These are phyloP conservation scores for Pantherophis alleghaniensis DNA, from an alignment of 2,797 vertebrate genomes.

Conservation along the genomic window DNA sequence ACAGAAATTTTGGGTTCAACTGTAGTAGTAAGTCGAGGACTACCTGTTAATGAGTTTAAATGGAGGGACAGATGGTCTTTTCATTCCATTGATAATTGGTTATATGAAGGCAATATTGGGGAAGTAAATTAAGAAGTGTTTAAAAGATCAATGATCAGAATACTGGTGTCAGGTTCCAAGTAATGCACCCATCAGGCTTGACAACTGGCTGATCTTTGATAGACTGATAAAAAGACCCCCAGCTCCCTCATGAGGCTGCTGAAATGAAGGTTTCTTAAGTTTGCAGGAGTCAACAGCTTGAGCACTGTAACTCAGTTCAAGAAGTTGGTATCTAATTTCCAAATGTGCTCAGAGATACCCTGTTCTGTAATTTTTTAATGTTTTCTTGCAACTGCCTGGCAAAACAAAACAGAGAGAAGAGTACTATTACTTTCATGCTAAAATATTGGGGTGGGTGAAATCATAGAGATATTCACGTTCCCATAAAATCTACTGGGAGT, in stretches of 20 bases:
- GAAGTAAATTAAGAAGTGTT: neutral
- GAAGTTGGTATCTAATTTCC: neutral
- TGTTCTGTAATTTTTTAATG: neutral
- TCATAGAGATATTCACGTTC: neutral
- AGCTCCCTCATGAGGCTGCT: neutral
- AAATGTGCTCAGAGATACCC: neutral
- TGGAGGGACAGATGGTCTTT: neutral
- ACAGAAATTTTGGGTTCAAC: too few relatives aligned
- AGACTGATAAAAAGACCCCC: neutral
- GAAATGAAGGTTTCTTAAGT: neutral
- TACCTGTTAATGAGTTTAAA: neutral
- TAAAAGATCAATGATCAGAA: neutral
- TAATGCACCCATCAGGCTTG: too few relatives aligned
- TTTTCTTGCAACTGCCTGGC: neutral
- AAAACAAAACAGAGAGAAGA: neutral
- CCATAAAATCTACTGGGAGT: neutral
- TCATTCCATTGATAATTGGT: neutral
- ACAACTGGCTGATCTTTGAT: neutral
- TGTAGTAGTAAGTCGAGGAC: too few relatives aligned
- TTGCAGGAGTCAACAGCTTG: neutral
- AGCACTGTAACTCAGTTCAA: neutral
- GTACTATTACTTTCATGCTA: neutral
- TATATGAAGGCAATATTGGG: neutral
- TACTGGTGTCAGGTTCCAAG: neutral
- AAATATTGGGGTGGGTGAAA: neutral